A percentile compares a stretch with the other conserved stretches of the same genome.
These are phyloP conservation scores for Lasioglossum figueresi DNA, from an alignment of 2,888 invertebrate species.

Conservation along the genomic window DNA sequence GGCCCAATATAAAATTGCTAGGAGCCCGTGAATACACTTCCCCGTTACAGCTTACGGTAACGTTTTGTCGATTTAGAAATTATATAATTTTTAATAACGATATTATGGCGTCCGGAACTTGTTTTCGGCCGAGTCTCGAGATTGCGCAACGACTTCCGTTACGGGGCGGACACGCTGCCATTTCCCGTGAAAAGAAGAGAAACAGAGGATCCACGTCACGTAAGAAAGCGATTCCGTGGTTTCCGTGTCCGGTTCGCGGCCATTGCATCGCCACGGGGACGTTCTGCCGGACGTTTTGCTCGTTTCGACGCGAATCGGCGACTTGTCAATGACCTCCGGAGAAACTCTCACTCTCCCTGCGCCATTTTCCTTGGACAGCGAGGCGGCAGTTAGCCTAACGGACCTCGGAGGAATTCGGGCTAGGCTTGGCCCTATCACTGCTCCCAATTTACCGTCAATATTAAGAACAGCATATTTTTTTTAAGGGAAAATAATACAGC, in stretches of 20 bases:
- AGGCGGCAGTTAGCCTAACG: not conserved
- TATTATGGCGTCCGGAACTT: not conserved
- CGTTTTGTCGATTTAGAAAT: not conserved
- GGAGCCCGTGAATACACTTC: not conserved
- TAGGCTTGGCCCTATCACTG: not conserved
- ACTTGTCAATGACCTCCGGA: slow-evolving; percentile 70
- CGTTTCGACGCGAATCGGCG: slow-evolving; percentile 57
- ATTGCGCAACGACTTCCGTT: slow-evolving; percentile 6
- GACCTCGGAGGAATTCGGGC: not conserved
- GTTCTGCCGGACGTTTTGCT: slow-evolving; percentile 47
- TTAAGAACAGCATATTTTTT: too few species aligned
- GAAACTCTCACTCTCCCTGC: slow-evolving; percentile 65
- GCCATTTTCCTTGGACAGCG: slow-evolving; percentile 36
- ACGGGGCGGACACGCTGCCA: not conserved
- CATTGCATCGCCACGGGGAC: slow-evolving; percentile 10
- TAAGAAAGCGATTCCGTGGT: slow-evolving; percentile 43
- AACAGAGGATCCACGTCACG: not conserved
- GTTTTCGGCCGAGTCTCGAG: not conserved
- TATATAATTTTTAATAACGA: not conserved
- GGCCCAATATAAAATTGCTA: not conserved
- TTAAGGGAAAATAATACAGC: not conserved
- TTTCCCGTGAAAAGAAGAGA: not conserved
- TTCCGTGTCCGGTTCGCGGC: slow-evolving; percentile 52
- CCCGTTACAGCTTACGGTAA: not conserved
- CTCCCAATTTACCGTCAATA: not conserved